Base-by-base conservation (phyloP, 1,140 invertebrate genomes). In the Globodera ellingtonae region DNA sequence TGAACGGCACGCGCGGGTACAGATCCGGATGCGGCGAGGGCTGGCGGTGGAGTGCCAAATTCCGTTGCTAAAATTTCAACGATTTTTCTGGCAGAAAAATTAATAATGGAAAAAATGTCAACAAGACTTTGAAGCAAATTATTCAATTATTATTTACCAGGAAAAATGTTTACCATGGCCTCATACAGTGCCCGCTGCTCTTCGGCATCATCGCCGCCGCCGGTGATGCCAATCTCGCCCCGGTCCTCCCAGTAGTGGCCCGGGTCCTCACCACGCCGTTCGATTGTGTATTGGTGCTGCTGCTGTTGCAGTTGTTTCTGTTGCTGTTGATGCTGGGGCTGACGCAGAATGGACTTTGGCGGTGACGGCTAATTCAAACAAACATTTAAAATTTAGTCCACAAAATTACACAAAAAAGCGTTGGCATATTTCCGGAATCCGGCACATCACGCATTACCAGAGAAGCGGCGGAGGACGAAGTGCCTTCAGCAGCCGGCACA, bases 21-120 rank as follows among this genome's bases (percentile, higher is more conserved):
- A 56, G 48, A 72, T 48, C 81, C 35, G 21, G 48, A 77, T 15
- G 71, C 18, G 50, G 65, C 44, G 59, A 18, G 50, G 66, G 44
- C 66, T 80, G 62, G 44, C 86, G 70, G 56, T 89, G 86, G 52
- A 72, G 73, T 71, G 79, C 79, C 59, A 88, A 80, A 79, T 88
- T 88, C 65, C 89, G 77, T 70, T 87, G 87, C 56, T 62, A 62
- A 62, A 62, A 18, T 52, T 52, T 9, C 52, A 52, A 15, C 35
- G 35, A 35, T 35, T 35, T 35, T 35, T 24, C 35, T 35, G 35
- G 35, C 35, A 2, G 35, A 35, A 35, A 35, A 35, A 35, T 35
- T 35, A 35, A 35, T 35, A 35, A 35, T 2, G 44, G 35, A 73
- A 44, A 44, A 56, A 73, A 73, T 44, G 13, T 15, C 59, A 73